Evolutionary conservation across 2,113 vertebrate species (phyloP).

Genomic region (Petromus typicus): DNA sequence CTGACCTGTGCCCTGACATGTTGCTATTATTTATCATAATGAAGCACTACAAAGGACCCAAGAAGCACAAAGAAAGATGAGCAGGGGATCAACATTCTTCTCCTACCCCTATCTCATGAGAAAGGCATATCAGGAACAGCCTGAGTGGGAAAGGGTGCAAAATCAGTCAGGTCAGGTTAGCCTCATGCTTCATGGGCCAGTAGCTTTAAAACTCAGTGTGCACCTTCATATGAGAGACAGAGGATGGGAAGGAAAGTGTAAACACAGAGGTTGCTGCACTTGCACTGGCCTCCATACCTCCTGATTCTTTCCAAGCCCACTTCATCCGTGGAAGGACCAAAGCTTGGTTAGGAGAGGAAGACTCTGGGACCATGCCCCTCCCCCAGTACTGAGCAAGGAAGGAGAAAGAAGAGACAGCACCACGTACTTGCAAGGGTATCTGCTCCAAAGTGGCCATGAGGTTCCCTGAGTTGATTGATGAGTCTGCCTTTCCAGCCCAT

Average conservation of each 20-base stretch:
- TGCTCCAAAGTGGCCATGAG: not conserved
- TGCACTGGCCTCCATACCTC: not conserved
- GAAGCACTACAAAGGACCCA: not conserved
- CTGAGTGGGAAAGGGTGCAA: not conserved
- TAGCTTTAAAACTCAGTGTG: not conserved
- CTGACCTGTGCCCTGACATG: not conserved
- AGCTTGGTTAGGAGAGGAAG: not conserved
- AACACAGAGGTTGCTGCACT: not conserved
- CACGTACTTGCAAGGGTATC: not conserved
- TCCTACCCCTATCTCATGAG: not conserved
- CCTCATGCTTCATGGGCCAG: not conserved
- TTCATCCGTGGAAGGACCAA: fast-evolving
- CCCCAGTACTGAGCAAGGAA: not conserved
- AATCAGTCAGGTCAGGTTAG: not conserved
- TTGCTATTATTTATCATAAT: not conserved
- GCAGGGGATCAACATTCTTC: not conserved
- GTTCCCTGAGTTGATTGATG: not conserved
- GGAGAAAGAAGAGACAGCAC: not conserved
- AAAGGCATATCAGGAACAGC: not conserved
- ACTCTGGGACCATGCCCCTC: not conserved
- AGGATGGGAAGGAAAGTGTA: too few relatives aligned
- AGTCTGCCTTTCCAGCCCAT: not conserved
- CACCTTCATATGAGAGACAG: not conserved
- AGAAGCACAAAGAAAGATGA: not conserved
- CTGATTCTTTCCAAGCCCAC: not conserved